phyloP scores from a whole-genome alignment of 2,888 invertebrate genomes.

The Leptura quadrifasciata region DNA sequence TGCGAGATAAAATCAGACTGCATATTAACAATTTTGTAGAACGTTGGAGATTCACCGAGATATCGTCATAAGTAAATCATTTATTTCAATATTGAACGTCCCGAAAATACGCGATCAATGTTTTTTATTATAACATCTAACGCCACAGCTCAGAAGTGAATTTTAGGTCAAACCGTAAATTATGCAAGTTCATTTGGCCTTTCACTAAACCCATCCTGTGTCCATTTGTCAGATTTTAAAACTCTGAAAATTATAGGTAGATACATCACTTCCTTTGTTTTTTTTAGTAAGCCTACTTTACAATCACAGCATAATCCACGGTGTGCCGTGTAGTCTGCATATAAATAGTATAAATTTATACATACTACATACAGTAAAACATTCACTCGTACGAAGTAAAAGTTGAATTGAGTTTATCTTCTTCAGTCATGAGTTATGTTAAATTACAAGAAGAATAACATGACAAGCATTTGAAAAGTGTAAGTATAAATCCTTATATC shows the following conservation, averaged over 20 bases:
- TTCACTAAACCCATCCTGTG: too few species aligned
- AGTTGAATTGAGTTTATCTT: conserved; percentile 23
- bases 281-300: conserved; percentile 35
- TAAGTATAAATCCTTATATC: neutral
- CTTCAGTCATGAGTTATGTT: conserved; percentile 18
- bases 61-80: too few species aligned
- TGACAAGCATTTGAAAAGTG: conserved; percentile 9
- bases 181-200: too few species aligned
- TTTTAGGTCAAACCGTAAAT: too few species aligned
- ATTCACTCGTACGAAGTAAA: conserved; percentile 14
- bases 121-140: too few species aligned
- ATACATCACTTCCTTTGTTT: conserved; percentile 30
- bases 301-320: conserved; percentile 15
- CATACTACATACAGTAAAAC: conserved; percentile 18
- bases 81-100: too few species aligned
- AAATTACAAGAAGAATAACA: conserved; percentile 16
- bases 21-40: too few species aligned
- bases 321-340: conserved; percentile 31
- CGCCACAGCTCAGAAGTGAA: too few species aligned
- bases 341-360: conserved; percentile 32
- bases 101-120: too few species aligned
- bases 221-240: neutral
- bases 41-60: too few species aligned
- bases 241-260: conserved; percentile 14
- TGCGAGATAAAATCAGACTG: too few species aligned